These are phyloP conservation scores for Conger conger DNA, from an alignment of 2,113 vertebrate genomes.

Conservation along the genomic window DNA sequence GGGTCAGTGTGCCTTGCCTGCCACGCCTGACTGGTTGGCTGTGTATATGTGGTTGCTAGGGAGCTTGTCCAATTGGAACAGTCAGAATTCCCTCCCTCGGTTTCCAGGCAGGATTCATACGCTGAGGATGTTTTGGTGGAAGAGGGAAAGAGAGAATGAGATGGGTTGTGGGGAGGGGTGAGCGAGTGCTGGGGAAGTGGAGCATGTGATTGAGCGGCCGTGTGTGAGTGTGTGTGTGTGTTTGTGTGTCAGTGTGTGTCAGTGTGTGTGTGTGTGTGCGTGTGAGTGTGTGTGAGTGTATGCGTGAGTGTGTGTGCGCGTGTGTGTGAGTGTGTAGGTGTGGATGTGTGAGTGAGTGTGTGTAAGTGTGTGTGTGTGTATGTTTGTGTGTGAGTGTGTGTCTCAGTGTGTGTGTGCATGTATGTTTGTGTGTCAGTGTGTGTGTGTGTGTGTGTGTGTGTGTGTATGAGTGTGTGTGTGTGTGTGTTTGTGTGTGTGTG, in stretches of 20 bases:
- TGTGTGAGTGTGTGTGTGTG: conserved; percentile 52
- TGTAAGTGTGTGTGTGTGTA: conserved; percentile 29
- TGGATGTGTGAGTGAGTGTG: too few species aligned
- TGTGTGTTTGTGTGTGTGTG: conserved; percentile 26
- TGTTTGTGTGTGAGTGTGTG: conserved; percentile 55
- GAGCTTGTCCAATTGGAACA: conserved; percentile 53
- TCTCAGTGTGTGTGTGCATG: too few species aligned
- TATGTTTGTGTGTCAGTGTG: conserved; percentile 49
- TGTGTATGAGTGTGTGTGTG: conserved; percentile 20
- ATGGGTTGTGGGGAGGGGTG: conserved; percentile 22
- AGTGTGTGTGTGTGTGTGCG: conserved; percentile 30
- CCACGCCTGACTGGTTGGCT: conserved; percentile 54
- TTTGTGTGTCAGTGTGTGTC: conserved; percentile 18
- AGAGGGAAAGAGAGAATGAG: conserved; percentile 43
- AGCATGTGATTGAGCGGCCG: conserved; percentile 72
- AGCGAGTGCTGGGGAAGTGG: conserved; percentile 65
- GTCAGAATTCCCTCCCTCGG: conserved; percentile 56
- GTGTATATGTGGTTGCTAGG: conserved; percentile 58
- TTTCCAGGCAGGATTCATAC: conserved; percentile 74
- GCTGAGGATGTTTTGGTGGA: conserved; percentile 54
- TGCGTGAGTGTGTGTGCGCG: conserved; percentile 36
- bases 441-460: conserved; percentile 49
- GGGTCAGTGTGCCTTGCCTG: conserved; percentile 66
- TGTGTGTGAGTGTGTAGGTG: conserved; percentile 28
- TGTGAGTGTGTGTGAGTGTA: conserved; percentile 20